A percentile compares a stretch with the other conserved stretches of the same genome.
These are phyloP conservation scores for Poeciliopsis turneri DNA, from an alignment of 2,797 vertebrate genomes.

Conservation along the genomic window DNA sequence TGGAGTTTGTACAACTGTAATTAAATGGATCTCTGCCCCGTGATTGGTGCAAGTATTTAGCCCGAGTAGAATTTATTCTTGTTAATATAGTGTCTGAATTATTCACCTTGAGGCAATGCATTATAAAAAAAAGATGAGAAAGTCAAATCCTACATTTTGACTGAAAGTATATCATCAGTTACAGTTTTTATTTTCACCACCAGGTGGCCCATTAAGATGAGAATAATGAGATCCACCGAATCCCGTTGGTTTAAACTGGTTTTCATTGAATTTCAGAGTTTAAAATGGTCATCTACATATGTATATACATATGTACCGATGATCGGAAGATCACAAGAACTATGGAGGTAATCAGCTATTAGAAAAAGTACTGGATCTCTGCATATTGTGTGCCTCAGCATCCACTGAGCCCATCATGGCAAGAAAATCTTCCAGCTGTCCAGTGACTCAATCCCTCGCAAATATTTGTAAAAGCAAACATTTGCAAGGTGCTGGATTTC, in stretches of 20 bases:
- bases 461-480: not conserved
- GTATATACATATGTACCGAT: not conserved
- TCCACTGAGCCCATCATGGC: not conserved
- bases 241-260: too few species aligned
- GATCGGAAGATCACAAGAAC: not conserved
- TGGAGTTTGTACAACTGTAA: not conserved
- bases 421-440: not conserved
- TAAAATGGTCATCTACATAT: too few species aligned
- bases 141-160: too few species aligned
- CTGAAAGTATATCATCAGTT: too few species aligned
- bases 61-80: constrained; percentile 14
- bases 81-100: constrained; percentile 30
- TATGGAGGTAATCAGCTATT: not conserved
- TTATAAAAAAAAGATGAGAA: not conserved
- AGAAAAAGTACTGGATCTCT: not conserved
- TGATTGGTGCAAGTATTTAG: constrained; percentile 7
- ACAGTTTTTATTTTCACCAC: too few species aligned
- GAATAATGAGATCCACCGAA: too few species aligned
- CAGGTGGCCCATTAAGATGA: too few species aligned
- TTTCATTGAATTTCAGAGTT: too few species aligned
- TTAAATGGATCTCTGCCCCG: not conserved
- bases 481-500: not conserved
- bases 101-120: constrained; percentile 5
- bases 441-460: not conserved
- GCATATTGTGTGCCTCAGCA: not conserved